A percentile compares a stretch with the other conserved stretches of the same genome.
Evolutionary conservation across 2,888 invertebrate species (phyloP).

Genomic region (Nasonovia ribisnigri): DNA sequence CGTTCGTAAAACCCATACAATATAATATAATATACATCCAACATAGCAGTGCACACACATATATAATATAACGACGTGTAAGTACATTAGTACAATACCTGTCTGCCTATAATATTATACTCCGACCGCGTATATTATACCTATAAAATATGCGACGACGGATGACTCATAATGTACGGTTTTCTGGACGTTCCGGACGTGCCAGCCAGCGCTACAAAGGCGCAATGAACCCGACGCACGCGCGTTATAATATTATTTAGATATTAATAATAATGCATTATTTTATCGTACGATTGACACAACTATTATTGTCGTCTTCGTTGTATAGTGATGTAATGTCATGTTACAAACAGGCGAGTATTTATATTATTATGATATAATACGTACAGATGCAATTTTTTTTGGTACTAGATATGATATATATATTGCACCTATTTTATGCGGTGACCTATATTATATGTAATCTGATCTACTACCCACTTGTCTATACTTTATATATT

Average conservation of each 20-base stretch:
- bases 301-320: background rate
- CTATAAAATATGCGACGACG: background rate
- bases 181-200: slow-evolving; percentile 49
- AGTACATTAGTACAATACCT: background rate
- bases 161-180: slow-evolving; percentile 42
- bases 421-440: background rate
- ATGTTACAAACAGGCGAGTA: background rate
- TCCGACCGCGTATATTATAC: background rate
- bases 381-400: too few relatives aligned
- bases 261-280: background rate
- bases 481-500: background rate
- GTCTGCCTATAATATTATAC: background rate
- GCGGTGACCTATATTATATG: background rate
- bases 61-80: background rate
- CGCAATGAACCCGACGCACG: slow-evolving; percentile 52
- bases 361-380: too few relatives aligned
- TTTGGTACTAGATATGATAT: too few relatives aligned
- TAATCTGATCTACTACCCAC: background rate
- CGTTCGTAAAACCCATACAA: background rate
- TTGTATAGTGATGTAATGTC: background rate
- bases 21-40: background rate
- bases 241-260: background rate
- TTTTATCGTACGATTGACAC: background rate
- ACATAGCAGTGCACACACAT: background rate
- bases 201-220: background rate